Evolutionary conservation across 2,888 invertebrate genomes (phyloP), one percentile per base, ranked within the genome.

Genomic region (Rotaria sp.): DNA sequence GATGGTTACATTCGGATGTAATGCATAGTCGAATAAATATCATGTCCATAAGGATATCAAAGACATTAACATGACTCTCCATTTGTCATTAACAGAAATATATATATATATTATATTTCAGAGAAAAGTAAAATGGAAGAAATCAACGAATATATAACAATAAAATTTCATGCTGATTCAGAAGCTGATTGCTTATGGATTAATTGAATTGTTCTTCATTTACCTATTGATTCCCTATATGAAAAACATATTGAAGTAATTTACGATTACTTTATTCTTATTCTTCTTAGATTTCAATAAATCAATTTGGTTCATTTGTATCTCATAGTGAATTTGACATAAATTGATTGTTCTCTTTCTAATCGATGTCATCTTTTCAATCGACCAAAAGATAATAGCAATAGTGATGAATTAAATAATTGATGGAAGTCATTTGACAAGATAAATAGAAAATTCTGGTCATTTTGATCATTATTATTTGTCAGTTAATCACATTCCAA

Each of bases 41-140:
- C n/a, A n/a, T n/a, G n/a, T n/a, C n/a, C n/a, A n/a, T n/a, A n/a
- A n/a, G n/a, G n/a, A n/a, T n/a, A n/a, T n/a, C n/a, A n/a, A n/a
- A n/a, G n/a, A n/a, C n/a, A n/a, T n/a, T n/a, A n/a, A n/a, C n/a
- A n/a, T n/a, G n/a, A n/a, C n/a, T n/a, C n/a, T n/a, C n/a, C n/a
- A n/a, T n/a, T n/a, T n/a, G n/a, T n/a, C n/a, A n/a, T n/a, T n/a
- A n/a, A n/a, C n/a, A n/a, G n/a, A n/a, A n/a, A n/a, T n/a, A n/a
- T n/a, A n/a, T n/a, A n/a, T n/a, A n/a, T n/a, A n/a, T n/a, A n/a
- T n/a, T n/a, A n/a, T n/a, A n/a, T n/a, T n/a, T n/a, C n/a, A n/a
- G n/a, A n/a, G n/a, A n/a, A n/a, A n/a, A n/a, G n/a, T n/a, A n/a
- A 86, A 75, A 86, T 86, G 84, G 84, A 86, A 86, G 86, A 86